These are phyloP conservation scores for Poecilia gillii DNA, from an alignment of 2,797 vertebrate species.

Conservation along the genomic window DNA sequence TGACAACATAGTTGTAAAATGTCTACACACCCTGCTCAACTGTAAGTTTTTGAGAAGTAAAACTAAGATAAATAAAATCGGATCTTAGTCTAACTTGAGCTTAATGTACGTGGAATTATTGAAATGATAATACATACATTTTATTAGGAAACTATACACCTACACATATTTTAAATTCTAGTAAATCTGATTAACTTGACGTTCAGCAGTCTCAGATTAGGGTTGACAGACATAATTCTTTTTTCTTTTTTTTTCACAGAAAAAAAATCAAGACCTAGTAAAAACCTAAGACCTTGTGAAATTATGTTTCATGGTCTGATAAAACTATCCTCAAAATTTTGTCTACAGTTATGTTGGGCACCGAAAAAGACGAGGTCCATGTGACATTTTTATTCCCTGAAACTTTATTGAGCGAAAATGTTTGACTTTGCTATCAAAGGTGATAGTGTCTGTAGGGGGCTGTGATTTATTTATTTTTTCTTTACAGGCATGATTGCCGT, in stretches of 20 bases:
- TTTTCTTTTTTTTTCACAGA: not conserved
- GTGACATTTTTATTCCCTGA: not conserved
- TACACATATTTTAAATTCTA: not conserved
- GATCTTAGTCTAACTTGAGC: not conserved
- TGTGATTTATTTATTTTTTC: not conserved
- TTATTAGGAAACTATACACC: not conserved
- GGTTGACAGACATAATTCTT: not conserved
- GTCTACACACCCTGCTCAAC: not conserved
- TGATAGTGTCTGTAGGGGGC: not conserved
- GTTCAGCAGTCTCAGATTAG: not conserved
- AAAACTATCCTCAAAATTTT: not conserved
- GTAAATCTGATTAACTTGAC: not conserved
- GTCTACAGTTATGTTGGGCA: not conserved
- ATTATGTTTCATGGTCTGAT: not conserved
- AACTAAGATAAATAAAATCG: not conserved
- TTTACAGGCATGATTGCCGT: not conserved
- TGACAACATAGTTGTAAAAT: not conserved
- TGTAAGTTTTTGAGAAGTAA: not conserved
- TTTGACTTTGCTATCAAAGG: not conserved
- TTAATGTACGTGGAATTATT: not conserved
- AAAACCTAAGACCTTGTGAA: not conserved
- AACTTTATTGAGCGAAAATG: not conserved
- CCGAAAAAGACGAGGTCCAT: not conserved
- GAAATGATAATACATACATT: not conserved
- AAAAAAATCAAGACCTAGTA: not conserved